phyloP scores from a whole-genome alignment of 2,113 vertebrate genomes.

The Mustela nigripes region DNA sequence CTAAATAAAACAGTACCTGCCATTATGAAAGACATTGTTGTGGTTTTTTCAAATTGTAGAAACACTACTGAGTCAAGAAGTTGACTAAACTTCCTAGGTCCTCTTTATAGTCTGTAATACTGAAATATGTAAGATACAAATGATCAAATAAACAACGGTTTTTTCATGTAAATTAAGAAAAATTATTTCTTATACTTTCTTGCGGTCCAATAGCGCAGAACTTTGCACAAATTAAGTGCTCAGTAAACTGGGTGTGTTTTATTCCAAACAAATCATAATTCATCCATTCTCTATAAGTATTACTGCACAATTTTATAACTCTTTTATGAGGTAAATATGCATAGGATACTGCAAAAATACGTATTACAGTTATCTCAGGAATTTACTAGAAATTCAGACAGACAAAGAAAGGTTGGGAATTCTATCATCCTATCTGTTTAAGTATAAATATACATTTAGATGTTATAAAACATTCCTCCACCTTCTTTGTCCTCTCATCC shows the following conservation, averaged over 20 bases:
- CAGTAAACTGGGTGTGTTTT: background rate
- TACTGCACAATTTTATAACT: background rate
- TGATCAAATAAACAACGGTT: background rate
- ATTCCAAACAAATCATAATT: slow-evolving; percentile 8
- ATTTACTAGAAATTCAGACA: background rate
- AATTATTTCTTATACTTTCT: background rate
- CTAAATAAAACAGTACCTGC: background rate
- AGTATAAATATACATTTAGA: background rate
- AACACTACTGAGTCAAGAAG: background rate
- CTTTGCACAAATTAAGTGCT: background rate
- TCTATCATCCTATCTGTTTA: background rate
- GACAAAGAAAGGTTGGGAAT: background rate
- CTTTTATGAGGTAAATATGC: background rate
- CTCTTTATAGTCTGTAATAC: background rate
- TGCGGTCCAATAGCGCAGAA: background rate
- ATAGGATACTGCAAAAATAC: background rate
- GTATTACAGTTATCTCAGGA: background rate
- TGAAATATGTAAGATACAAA: background rate
- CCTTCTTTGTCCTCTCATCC: background rate
- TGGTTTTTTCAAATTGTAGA: background rate
- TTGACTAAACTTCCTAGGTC: background rate
- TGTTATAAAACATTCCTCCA: background rate
- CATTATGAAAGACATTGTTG: background rate
- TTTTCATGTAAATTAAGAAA: background rate
- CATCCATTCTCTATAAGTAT: background rate